Evolutionary conservation across 2,888 invertebrate genomes (phyloP).

Genomic region (Tinea pellionella): DNA sequence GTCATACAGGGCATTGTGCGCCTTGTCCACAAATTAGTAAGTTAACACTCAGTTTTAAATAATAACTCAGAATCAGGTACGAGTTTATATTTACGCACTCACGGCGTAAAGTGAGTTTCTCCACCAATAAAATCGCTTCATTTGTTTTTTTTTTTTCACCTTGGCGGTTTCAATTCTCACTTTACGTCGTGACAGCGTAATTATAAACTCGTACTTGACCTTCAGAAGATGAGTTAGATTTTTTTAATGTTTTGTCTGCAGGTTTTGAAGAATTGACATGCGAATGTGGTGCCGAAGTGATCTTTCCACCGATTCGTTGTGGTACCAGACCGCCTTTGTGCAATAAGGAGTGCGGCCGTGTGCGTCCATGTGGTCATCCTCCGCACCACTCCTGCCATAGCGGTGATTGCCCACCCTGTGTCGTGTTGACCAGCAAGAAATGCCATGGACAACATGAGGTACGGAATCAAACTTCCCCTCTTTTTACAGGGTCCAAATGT

Average conservation of each 20-base stretch:
- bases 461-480: conserved; percentile 15
- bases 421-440: conserved; percentile 84
- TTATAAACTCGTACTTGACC: too few relatives aligned
- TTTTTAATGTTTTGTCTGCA: neutral
- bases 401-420: conserved; percentile 83
- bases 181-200: too few relatives aligned
- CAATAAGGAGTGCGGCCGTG: conserved; percentile 78
- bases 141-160: too few relatives aligned
- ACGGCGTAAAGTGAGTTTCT: too few relatives aligned
- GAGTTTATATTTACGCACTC: too few relatives aligned
- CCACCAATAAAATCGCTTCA: too few relatives aligned
- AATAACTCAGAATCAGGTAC: too few relatives aligned
- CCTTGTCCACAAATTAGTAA: conserved; percentile 82
- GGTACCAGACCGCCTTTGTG: conserved; percentile 90
- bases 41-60: too few relatives aligned
- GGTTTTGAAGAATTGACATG: conserved; percentile 83
- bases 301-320: conserved; percentile 93
- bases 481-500: too few relatives aligned
- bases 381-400: conserved; percentile 89
- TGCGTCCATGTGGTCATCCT: conserved; percentile 83
- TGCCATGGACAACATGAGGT: conserved; percentile 83
- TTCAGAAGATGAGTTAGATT: too few relatives aligned
- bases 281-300: conserved; percentile 87
- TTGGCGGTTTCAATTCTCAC: too few relatives aligned
- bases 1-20: conserved; percentile 88